phyloP scores from a whole-genome alignment of 2,797 vertebrate species.

The Helostoma temminkii region DNA sequence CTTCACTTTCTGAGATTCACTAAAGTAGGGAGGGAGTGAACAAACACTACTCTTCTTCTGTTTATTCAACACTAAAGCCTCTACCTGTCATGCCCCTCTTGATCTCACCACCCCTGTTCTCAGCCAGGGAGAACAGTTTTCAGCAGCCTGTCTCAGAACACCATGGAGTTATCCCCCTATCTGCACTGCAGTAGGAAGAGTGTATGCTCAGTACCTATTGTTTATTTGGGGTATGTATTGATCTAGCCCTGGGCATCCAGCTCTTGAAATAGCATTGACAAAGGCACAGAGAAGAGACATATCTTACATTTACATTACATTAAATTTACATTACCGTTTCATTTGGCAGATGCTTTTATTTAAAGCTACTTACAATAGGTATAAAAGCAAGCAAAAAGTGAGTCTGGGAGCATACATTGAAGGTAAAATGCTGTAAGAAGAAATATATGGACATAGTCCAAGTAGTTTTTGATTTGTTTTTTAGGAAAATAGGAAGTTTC shows the following conservation, averaged over 20 bases:
- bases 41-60: slow-evolving; percentile 5
- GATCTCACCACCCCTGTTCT: slow-evolving; percentile 21
- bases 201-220: slow-evolving; percentile 43
- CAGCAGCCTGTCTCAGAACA: slow-evolving; percentile 60
- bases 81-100: slow-evolving; percentile 12
- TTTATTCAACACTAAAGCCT: slow-evolving; percentile 39
- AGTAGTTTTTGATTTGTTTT: too few relatives aligned
- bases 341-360: too few relatives aligned
- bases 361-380: too few relatives aligned
- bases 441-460: too few relatives aligned
- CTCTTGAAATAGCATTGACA: slow-evolving; percentile 80
- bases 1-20: slow-evolving; percentile 32
- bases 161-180: slow-evolving; percentile 34
- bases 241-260: slow-evolving; percentile 68
- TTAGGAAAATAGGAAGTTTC: too few relatives aligned
- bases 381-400: too few relatives aligned
- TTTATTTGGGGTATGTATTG: slow-evolving; percentile 74
- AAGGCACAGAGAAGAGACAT: slow-evolving; percentile 38
- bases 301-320: too few relatives aligned
- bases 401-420: too few relatives aligned
- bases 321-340: too few relatives aligned
- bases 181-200: slow-evolving; percentile 58
- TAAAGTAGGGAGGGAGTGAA: slow-evolving; percentile 7
- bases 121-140: slow-evolving; percentile 31
- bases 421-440: too few relatives aligned